phyloP scores from a whole-genome alignment of 2,888 invertebrate genomes.

The Drosophila prostipennis region DNA sequence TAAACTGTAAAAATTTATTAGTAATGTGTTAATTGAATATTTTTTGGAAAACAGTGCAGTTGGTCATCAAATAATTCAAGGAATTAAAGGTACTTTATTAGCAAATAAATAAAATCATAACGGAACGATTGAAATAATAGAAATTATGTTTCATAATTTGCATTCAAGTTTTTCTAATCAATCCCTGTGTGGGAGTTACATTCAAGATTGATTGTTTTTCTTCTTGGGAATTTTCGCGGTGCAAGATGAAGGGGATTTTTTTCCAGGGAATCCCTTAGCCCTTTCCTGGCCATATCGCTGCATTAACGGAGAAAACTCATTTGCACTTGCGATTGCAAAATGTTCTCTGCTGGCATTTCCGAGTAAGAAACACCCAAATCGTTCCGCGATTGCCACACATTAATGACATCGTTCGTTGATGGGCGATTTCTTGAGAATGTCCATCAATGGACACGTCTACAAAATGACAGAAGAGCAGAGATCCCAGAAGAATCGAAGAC shows the following conservation, averaged over 20 bases:
- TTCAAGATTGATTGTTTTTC: not conserved
- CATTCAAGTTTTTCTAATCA: not conserved
- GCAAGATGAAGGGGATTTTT: conserved; percentile 20
- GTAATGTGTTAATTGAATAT: no score
- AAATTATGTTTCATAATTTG: not conserved
- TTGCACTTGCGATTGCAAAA: conserved; percentile 43
- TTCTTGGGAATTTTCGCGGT: conserved; percentile 27
- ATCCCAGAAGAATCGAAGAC: conserved; percentile 19
- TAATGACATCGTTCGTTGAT: conserved; percentile 56
- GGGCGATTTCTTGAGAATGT: conserved; percentile 74
- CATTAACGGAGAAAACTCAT: conserved; percentile 29
- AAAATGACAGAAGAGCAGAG: conserved; percentile 14
- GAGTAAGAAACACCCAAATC: conserved; percentile 50
- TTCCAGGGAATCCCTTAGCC: conserved; percentile 21
- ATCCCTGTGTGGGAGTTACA: not conserved
- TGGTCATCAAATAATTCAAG: no score
- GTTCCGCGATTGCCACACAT: conserved; percentile 61
- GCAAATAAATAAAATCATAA: no score
- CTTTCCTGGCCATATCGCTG: conserved; percentile 7
- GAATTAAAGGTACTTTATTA: not conserved
- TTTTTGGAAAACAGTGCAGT: no score
- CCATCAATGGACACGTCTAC: conserved; percentile 56
- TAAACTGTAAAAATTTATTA: no score
- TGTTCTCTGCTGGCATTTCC: conserved; percentile 27
- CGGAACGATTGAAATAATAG: no score